Conservation (phyloP, 2,113 vertebrate species). For the Lagopus muta region DNA sequence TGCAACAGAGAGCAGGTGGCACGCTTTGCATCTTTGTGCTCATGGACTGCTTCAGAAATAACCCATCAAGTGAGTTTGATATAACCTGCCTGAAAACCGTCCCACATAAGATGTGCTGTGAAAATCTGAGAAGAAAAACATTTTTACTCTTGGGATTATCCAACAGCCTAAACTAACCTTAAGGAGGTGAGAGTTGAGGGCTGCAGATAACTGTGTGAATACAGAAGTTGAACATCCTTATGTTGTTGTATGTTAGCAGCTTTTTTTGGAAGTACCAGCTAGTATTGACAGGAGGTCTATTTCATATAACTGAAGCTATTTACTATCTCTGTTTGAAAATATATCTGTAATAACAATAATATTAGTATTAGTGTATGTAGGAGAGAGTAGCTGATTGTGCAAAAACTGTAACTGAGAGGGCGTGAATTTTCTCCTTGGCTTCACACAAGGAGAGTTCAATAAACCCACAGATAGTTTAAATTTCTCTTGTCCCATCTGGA, state of each 20-base stretch:
- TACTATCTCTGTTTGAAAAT: neutral
- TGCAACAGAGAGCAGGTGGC: neutral
- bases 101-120: neutral
- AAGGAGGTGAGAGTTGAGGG: neutral
- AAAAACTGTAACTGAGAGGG: neutral
- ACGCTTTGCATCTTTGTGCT: neutral
- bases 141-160: neutral
- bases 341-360: neutral
- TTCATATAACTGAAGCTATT: neutral
- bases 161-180: neutral
- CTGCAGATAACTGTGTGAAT: neutral
- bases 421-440: neutral
- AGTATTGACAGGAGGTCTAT: neutral
- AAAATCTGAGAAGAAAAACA: neutral
- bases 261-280: neutral
- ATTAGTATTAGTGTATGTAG: neutral
- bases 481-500: neutral
- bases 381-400: neutral
- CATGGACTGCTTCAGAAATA: fast-evolving
- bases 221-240: neutral
- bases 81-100: neutral
- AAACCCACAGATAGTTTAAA: fast-evolving
- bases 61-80: fast-evolving
- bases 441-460: neutral
- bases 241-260: fast-evolving